Conservation (phyloP, 2,113 vertebrate genomes). For the Euleptes europaea region DNA sequence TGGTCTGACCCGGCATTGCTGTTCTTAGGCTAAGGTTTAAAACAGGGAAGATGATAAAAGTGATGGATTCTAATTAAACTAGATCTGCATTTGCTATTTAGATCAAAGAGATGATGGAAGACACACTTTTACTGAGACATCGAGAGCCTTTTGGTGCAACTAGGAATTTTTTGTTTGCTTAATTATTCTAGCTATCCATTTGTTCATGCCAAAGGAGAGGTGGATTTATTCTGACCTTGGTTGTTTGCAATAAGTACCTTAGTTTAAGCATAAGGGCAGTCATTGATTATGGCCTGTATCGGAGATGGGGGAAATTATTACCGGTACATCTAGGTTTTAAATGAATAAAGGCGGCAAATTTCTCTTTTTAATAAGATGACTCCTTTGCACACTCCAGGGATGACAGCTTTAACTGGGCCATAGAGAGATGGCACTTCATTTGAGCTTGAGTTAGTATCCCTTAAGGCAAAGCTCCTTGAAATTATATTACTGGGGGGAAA, state of each 20-base stretch:
- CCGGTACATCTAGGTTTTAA: not conserved
- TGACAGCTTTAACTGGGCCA: not conserved
- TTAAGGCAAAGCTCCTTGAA: not conserved
- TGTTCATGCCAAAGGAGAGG: slow-evolving; percentile 14
- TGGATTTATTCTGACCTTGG: slow-evolving; percentile 1
- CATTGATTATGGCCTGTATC: not conserved
- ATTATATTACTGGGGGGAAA: not conserved
- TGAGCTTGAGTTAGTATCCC: not conserved
- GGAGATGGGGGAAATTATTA: not conserved
- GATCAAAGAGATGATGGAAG: rapidly evolving
- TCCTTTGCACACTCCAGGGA: slow-evolving; percentile 13
- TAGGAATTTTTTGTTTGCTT: not conserved
- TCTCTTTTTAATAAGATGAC: not conserved
- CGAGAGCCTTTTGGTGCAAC: not conserved
- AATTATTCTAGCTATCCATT: slow-evolving; percentile 9
- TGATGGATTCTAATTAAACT: not conserved
- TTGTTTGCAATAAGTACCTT: slow-evolving; percentile 34
- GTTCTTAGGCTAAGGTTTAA: too few species aligned
- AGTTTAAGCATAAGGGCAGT: not conserved
- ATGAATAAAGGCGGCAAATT: not conserved
- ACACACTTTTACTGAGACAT: not conserved
- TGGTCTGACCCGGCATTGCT: too few species aligned
- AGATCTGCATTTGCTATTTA: rapidly evolving
- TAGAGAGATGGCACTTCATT: not conserved
- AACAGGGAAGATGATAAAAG: not conserved